Evolutionary conservation across 2,888 invertebrate species (phyloP), one percentile per base, ranked within the genome.

Genomic region (Cryptocephalus primarius): DNA sequence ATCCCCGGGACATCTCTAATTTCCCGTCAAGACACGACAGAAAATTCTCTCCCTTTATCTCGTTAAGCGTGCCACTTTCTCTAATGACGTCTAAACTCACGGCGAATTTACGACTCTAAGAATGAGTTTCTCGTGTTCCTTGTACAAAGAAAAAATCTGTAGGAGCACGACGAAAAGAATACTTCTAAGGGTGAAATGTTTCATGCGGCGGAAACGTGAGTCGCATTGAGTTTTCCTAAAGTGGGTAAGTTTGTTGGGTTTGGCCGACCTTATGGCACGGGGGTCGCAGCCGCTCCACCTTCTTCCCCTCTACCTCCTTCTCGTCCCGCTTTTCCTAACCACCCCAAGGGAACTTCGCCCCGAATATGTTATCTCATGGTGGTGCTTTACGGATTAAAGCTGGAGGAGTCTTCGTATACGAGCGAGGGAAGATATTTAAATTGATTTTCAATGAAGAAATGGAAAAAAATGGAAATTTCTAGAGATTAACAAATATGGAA

Each of bases 191-290:
- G 58, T 56, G 56, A 59, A 64, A 60, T 60, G 61, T 62, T 63
- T 63, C 62, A 65, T 61, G 58, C 53, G 60, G 55, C 65, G 66
- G 68, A 67, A 68, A 67, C 68, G 66, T 66, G 66, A 63, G 61
- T 57, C 63, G 66, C 67, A 67, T 68, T 62, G 64, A 61, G 60
- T 62, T 63, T 63, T 59, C 57, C 53, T 36, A 69, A 69, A 67
- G 64, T 64, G 64, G 62, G 56, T 63, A 67, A 67, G 64, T 69
- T 68, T 68, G 66, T 68, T 67, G 63, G 60, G 58, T 63, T 65
- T 64, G 57, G 57, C 58, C 60, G 64, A 66, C 66, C 66, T 67
- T 67, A 66, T 66, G 66, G 60, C 59, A 47, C 57, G 46, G 55
- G 56, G 60, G 57, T 57, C 56, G 54, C 48, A 56, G 53, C 53